A percentile compares a stretch with the other conserved stretches of the same genome.
phyloP scores from a whole-genome alignment of 2,113 vertebrate species.

The Ciconia maguari region DNA sequence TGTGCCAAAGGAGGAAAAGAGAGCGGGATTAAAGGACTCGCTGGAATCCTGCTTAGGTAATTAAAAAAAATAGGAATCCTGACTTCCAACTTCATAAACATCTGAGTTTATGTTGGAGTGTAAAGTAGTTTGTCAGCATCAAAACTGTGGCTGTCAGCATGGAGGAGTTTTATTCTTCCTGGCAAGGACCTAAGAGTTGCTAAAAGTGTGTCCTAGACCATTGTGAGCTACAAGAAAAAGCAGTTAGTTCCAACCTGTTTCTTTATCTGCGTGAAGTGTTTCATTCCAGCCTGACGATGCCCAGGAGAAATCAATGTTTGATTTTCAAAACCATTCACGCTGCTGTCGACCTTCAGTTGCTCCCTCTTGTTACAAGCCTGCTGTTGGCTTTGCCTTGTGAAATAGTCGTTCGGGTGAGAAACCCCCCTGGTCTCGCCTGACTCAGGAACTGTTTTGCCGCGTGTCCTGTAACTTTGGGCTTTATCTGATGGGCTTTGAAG shows the following conservation, averaged over 20 bases:
- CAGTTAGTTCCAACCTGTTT: not conserved
- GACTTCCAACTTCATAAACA: slow-evolving; percentile 53
- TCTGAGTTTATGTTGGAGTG: slow-evolving; percentile 29
- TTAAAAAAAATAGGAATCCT: slow-evolving; percentile 52
- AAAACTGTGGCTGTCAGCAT: slow-evolving; percentile 52
- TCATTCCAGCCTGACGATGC: not conserved
- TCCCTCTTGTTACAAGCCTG: not conserved
- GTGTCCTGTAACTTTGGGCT: not conserved
- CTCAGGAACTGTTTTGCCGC: not conserved
- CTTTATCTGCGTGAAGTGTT: not conserved
- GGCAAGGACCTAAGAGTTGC: not conserved
- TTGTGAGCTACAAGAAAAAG: not conserved
- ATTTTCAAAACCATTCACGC: not conserved
- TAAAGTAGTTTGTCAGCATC: slow-evolving; percentile 51
- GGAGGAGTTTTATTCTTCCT: slow-evolving; percentile 54
- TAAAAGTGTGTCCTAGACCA: not conserved
- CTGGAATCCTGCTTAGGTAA: slow-evolving; percentile 56
- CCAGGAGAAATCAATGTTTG: not conserved
- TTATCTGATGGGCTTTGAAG: not conserved
- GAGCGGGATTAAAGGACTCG: slow-evolving; percentile 1
- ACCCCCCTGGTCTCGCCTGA: not conserved
- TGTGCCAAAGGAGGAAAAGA: slow-evolving; percentile 5
- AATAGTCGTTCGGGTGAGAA: not conserved
- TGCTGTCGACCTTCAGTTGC: not conserved
- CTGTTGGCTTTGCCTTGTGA: not conserved